Evolutionary conservation across 2,888 invertebrate genomes (phyloP).

Genomic region (Prenolepis imparis): DNA sequence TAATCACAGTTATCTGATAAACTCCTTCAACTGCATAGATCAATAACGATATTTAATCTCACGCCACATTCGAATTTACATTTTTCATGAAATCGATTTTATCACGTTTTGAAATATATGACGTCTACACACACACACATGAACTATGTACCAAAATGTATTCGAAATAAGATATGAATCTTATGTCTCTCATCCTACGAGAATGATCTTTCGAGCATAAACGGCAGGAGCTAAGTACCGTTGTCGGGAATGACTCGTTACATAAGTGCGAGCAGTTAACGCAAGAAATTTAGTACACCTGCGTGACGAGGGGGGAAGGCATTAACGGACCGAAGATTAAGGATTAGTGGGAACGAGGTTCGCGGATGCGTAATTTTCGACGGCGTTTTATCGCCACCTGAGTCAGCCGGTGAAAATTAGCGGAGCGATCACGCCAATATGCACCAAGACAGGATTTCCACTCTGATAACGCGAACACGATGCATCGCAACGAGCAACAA

Average conservation of each 20-base stretch:
- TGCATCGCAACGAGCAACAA: conserved; percentile 48
- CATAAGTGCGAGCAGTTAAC: conserved; percentile 7
- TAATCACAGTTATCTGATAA: no score
- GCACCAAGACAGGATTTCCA: conserved; percentile 73
- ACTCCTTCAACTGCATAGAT: conserved; percentile 3
- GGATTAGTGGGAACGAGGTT: conserved; percentile 14
- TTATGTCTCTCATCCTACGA: conserved; percentile 1
- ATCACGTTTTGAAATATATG: conserved; percentile 15
- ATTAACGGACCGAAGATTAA: conserved; percentile 36
- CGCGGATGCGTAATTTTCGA: conserved; percentile 29
- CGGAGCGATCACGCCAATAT: conserved; percentile 61
- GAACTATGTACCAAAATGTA: background rate
- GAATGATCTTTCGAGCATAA: conserved; percentile 20
- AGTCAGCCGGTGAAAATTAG: conserved; percentile 53
- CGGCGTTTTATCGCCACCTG: conserved; percentile 5
- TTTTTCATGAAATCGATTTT: conserved; percentile 40
- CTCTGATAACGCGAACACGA: conserved; percentile 74
- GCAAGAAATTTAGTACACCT: conserved; percentile 39
- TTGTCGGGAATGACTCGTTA: conserved; percentile 34
- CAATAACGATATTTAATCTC: conserved; percentile 36
- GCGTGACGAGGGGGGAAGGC: conserved; percentile 15
- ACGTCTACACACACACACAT: background rate
- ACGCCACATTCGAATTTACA: conserved; percentile 28
- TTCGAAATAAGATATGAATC: conserved; percentile 10
- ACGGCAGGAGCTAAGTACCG: conserved; percentile 13